A percentile compares a stretch with the other conserved stretches of the same genome.
These are phyloP conservation scores for Cydia pomonella DNA, from an alignment of 1,140 invertebrate species.

Conservation along the genomic window DNA sequence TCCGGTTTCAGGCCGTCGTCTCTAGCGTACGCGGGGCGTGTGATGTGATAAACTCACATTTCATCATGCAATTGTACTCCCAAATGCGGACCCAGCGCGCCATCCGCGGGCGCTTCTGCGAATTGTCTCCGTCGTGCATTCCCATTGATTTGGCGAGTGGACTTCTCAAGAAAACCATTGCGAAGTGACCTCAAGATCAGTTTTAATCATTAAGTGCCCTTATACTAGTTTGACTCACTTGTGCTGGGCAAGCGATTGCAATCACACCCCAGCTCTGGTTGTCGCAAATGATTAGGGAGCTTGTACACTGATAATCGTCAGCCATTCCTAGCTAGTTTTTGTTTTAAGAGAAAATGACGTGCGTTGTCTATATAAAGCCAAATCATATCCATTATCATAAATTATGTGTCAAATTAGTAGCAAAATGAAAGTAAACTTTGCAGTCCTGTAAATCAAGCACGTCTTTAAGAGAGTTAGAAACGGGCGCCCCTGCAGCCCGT, in stretches of 20 bases:
- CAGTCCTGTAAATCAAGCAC: not conserved
- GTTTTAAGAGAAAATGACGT: not conserved
- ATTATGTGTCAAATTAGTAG: not conserved
- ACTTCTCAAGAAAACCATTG: not conserved
- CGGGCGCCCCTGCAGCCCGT: not conserved
- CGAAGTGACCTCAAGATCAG: not conserved
- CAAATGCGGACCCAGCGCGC: conserved; percentile 11
- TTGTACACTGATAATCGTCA: not conserved
- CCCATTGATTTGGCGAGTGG: not conserved
- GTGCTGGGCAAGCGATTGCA: not conserved
- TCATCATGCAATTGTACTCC: conserved; percentile 30
- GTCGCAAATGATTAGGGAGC: conserved; percentile 9
- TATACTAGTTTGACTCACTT: not conserved
- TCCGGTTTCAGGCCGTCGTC: conserved; percentile 21
- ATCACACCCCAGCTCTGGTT: not conserved
- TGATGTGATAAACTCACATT: conserved; percentile 30
- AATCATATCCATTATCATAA: not conserved
- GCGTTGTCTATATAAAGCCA: not conserved
- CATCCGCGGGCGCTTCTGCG: not conserved
- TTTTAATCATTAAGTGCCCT: not conserved
- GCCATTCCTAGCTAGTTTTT: conserved; percentile 1
- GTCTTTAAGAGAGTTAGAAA: not conserved
- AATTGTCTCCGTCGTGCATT: not conserved
- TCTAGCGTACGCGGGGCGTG: conserved; percentile 16
- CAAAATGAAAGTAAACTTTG: conserved; percentile 5